Evolutionary conservation across 2,888 invertebrate species (phyloP).

Genomic region (Drosophila histrio): DNA sequence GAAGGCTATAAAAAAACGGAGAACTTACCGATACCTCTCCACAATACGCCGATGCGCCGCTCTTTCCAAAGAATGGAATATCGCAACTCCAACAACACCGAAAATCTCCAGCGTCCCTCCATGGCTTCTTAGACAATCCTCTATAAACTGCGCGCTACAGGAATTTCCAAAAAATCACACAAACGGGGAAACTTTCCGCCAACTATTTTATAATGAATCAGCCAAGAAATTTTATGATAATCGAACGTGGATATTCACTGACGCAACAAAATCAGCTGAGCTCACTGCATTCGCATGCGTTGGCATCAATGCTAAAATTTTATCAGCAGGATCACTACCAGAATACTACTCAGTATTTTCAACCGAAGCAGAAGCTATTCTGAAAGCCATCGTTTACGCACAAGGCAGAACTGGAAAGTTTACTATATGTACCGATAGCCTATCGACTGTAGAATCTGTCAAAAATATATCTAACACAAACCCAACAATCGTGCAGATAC

Average conservation of each 20-base stretch:
- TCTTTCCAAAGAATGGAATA: conserved; percentile 1
- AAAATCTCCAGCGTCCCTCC: too few relatives aligned
- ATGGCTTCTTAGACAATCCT: too few relatives aligned
- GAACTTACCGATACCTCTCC: neutral
- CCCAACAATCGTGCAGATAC: conserved; percentile 12
- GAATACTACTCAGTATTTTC: conserved; percentile 5
- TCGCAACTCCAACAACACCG: neutral
- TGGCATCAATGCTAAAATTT: too few relatives aligned
- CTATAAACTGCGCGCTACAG: too few relatives aligned
- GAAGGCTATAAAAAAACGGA: neutral
- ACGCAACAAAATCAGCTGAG: conserved; percentile 6
- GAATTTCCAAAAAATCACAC: neutral
- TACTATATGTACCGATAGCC: conserved; percentile 11
- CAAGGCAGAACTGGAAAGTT: conserved; percentile 9
- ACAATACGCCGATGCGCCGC: neutral
- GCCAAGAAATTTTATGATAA: neutral
- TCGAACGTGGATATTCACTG: conserved; percentile 8
- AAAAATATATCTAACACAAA: conserved; percentile 14
- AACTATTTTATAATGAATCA: neutral
- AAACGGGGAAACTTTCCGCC: neutral
- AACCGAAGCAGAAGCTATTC: conserved; percentile 12
- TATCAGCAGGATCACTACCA: conserved; percentile 1
- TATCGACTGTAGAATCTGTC: conserved; percentile 15
- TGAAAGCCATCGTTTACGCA: conserved; percentile 3
- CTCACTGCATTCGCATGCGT: too few relatives aligned